Conservation (phyloP, 2,888 invertebrate species). For the Merodon equestris region DNA sequence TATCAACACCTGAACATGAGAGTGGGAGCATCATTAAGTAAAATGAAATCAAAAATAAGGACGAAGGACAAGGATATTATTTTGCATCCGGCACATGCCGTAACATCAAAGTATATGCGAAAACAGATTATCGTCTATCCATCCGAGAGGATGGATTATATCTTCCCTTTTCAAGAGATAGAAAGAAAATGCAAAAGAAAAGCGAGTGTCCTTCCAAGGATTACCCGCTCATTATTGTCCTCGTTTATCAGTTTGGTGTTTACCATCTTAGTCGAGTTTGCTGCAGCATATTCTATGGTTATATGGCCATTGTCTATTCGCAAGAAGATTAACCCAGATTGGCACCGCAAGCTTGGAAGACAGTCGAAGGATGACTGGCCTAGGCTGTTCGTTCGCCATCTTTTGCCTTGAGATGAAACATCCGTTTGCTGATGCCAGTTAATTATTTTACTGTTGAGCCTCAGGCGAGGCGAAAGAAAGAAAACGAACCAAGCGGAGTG, state of each 20-base stretch:
- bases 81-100: constrained; percentile 6
- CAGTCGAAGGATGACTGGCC: constrained; percentile 31
- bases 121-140: constrained; percentile 31
- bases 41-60: background rate
- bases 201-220: background rate
- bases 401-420: constrained; percentile 32
- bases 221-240: constrained; percentile 51
- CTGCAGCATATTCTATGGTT: no score
- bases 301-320: constrained; percentile 31
- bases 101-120: constrained; percentile 44
- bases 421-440: constrained; percentile 57
- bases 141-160: no score
- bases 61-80: background rate
- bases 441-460: constrained; percentile 62
- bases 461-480: constrained; percentile 26
- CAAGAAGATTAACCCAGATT: constrained; percentile 54
- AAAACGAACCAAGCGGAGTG: constrained; percentile 5
- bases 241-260: constrained; percentile 57
- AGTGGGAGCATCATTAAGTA: no score
- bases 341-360: constrained; percentile 58
- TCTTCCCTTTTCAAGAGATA: no score
- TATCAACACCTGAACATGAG: no score
- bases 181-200: background rate
- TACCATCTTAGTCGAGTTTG: constrained; percentile 2
- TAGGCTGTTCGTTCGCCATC: constrained; percentile 22